These are phyloP conservation scores for Elegia similella DNA, from an alignment of 2,888 invertebrate genomes.

Conservation along the genomic window DNA sequence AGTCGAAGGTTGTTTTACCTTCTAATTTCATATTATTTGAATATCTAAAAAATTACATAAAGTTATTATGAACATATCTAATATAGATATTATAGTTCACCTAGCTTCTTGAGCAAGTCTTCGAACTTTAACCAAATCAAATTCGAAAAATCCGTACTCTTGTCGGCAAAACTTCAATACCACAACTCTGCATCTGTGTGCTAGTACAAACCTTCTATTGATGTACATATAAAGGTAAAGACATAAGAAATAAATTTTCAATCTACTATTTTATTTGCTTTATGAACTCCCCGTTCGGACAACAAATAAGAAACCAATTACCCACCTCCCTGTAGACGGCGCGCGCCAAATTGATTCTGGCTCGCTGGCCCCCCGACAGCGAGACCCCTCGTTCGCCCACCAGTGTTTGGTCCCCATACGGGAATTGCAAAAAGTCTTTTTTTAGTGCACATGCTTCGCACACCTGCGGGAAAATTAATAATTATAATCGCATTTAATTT, in stretches of 20 bases:
- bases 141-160: too few species aligned
- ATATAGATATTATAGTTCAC: too few species aligned
- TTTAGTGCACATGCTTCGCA: conserved; percentile 78
- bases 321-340: conserved; percentile 71
- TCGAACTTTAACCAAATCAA: too few species aligned
- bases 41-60: too few species aligned
- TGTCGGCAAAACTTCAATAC: too few species aligned
- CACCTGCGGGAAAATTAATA: conserved; percentile 45
- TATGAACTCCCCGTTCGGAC: conserved; percentile 35
- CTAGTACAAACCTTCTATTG: too few species aligned
- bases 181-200: too few species aligned
- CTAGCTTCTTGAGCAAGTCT: too few species aligned
- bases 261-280: conserved; percentile 20
- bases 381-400: conserved; percentile 88
- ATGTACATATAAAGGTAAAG: conserved; percentile 5
- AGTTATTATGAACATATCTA: too few species aligned
- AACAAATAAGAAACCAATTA: conserved; percentile 42
- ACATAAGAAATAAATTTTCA: conserved; percentile 1
- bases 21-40: too few species aligned
- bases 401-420: conserved; percentile 85
- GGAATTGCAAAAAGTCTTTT: conserved; percentile 81
- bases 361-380: conserved; percentile 88
- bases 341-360: conserved; percentile 85
- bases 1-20: too few species aligned
- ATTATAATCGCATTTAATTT: neutral